A percentile compares a stretch with the other conserved stretches of the same genome.
Evolutionary conservation across 2,113 vertebrate genomes (phyloP).

Genomic region (Hassar affinis): DNA sequence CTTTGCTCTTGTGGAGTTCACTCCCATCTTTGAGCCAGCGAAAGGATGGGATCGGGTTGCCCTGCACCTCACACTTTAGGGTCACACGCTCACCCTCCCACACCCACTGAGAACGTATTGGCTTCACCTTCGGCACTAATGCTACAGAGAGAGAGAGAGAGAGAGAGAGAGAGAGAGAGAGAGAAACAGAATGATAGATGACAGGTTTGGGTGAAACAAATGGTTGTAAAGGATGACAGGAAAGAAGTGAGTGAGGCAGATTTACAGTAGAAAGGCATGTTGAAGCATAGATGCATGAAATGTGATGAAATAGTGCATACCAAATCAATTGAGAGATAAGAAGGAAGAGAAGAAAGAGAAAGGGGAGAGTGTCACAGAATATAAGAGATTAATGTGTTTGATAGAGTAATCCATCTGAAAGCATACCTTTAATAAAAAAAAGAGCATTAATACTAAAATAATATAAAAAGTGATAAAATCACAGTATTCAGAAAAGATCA

Average conservation of each 20-base stretch:
- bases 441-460: conserved; percentile 53
- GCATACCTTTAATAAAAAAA: background rate
- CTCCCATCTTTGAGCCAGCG: conserved; percentile 96
- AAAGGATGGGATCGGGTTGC: conserved; percentile 89
- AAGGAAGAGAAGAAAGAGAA: conserved; percentile 1
- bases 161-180: conserved; percentile 30
- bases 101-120: conserved; percentile 85
- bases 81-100: conserved; percentile 88
- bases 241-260: background rate
- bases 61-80: conserved; percentile 90
- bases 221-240: background rate
- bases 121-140: conserved; percentile 86
- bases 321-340: background rate
- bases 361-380: conserved; percentile 1
- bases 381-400: conserved; percentile 41
- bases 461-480: conserved; percentile 30
- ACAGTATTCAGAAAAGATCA: conserved; percentile 15
- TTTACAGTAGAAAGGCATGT: conserved; percentile 33
- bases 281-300: background rate
- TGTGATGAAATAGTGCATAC: background rate
- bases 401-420: conserved; percentile 34
- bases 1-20: conserved; percentile 90
- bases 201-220: conserved; percentile 24
- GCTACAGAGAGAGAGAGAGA: conserved; percentile 68
- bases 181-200: background rate